Conservation (phyloP, 2,113 vertebrate genomes). For the Thermophis baileyi region DNA sequence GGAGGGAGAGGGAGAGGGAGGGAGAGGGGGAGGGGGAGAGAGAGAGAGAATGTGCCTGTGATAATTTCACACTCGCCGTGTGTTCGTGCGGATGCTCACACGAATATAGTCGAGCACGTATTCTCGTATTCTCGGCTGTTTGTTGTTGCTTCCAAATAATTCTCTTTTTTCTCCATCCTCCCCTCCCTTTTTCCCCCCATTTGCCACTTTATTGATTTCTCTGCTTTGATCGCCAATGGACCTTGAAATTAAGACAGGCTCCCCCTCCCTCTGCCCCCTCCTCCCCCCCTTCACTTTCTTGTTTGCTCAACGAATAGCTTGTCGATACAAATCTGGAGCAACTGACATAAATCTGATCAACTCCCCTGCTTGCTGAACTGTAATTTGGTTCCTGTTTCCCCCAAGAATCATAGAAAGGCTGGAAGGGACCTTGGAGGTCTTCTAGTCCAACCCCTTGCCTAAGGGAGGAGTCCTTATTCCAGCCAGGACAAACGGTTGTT, state of each 20-base stretch:
- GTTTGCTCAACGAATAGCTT: not conserved
- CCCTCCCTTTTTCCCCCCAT: not conserved
- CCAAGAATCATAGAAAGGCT: not conserved
- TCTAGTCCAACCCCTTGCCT: not conserved
- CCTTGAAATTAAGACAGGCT: conserved; percentile 30
- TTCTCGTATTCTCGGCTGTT: not conserved
- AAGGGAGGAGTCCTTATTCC: not conserved
- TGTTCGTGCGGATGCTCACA: not conserved
- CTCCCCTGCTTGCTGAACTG: not conserved
- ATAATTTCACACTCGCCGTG: not conserved
- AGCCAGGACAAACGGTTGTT: too few relatives aligned
- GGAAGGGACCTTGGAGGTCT: not conserved
- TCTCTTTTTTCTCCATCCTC: not conserved
- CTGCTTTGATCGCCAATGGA: conserved; percentile 7
- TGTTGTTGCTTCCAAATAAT: not conserved
- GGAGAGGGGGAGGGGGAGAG: too few relatives aligned
- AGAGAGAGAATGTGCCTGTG: not conserved
- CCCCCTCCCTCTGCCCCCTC: not conserved
- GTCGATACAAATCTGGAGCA: not conserved
- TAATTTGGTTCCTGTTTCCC: not conserved
- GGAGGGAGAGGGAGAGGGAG: too few relatives aligned
- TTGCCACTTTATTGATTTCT: conserved; percentile 22
- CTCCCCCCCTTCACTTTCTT: not conserved
- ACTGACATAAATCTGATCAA: fast-evolving
- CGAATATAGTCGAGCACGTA: not conserved